phyloP scores from a whole-genome alignment of 30 jellyfish, hydroid and myxozoan species.

The Clytia hemisphaerica region DNA sequence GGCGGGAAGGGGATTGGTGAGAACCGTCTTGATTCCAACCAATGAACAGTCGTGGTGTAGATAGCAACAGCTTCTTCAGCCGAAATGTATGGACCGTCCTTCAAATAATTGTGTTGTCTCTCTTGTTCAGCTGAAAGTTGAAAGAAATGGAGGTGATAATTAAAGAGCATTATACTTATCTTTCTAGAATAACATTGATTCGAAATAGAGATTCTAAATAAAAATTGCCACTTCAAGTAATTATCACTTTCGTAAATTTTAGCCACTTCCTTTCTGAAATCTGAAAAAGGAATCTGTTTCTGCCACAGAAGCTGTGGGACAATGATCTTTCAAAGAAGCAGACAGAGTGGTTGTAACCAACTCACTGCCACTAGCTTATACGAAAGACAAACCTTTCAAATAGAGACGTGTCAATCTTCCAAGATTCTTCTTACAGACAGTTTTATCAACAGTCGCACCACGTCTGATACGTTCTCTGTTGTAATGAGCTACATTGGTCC shows the following conservation, averaged over 20 bases:
- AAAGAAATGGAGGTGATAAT: too few relatives aligned
- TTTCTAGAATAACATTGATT: too few relatives aligned
- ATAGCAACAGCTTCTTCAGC: conserved; percentile 99
- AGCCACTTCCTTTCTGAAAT: too few relatives aligned
- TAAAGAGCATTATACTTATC: too few relatives aligned
- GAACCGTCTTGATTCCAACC: conserved; percentile 97
- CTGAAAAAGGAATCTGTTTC: too few relatives aligned
- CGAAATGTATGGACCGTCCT: conserved; percentile 99
- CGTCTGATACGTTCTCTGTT: conserved; percentile 97
- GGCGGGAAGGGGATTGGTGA: conserved; percentile 99
- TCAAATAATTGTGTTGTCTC: conserved; percentile 91
- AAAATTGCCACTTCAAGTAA: too few relatives aligned
- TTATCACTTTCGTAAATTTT: too few relatives aligned
- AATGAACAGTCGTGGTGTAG: conserved; percentile 97
- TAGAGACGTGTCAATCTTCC: conserved; percentile 94
- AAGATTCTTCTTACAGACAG: conserved; percentile 96
- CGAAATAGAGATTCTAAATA: too few relatives aligned
- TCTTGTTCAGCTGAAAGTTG: conserved; percentile 82
- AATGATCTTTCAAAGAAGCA: too few relatives aligned
- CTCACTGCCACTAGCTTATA: too few relatives aligned
- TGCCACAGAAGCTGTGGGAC: too few relatives aligned
- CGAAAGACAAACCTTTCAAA: conserved; percentile 61
- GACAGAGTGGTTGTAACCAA: too few relatives aligned
- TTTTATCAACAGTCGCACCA: conserved; percentile 99
- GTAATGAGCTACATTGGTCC: conserved; percentile 99